phyloP scores from a whole-genome alignment of 2,113 vertebrate genomes.

The Corydoras maculifer region DNA sequence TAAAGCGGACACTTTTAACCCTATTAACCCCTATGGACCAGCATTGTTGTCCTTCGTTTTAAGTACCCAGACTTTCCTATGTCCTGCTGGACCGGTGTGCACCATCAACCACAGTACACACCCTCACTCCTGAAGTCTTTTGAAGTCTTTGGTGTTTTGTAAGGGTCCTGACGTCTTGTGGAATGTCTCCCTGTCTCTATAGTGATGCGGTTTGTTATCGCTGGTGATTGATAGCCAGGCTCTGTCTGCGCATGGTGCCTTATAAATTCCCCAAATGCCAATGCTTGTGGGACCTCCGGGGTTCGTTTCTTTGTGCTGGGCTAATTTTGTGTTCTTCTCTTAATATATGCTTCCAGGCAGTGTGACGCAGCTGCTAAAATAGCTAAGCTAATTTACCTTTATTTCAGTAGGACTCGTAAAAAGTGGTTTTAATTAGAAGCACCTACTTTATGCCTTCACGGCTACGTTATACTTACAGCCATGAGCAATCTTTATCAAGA shows the following conservation, averaged over 20 bases:
- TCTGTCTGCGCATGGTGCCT: not conserved
- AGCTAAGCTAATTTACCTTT: not conserved
- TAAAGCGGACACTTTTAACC: too few relatives aligned
- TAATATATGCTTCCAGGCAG: too few relatives aligned
- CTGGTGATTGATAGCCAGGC: conserved; percentile 48
- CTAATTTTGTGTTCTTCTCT: too few relatives aligned
- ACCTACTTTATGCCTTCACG: too few relatives aligned
- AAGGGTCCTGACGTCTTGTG: conserved; percentile 3
- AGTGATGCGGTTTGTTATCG: conserved; percentile 47
- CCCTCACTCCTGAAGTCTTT: conserved; percentile 15
- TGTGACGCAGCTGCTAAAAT: too few relatives aligned
- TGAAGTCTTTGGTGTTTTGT: conserved; percentile 27
- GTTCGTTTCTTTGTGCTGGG: not conserved
- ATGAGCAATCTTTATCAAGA: too few relatives aligned
- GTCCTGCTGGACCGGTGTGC: conserved; percentile 30
- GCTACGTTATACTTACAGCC: too few relatives aligned
- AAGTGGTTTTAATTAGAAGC: not conserved
- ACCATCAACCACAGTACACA: conserved; percentile 8
- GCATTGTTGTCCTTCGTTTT: conserved; percentile 13
- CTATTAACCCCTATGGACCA: not conserved
- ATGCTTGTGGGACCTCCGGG: not conserved
- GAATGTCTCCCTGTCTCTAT: conserved; percentile 33
- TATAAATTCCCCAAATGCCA: not conserved
- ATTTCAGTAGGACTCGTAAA: not conserved
- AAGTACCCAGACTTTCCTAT: conserved; percentile 4